Conservation (phyloP, 1,140 invertebrate genomes). For the Tetramorium alpestre region DNA sequence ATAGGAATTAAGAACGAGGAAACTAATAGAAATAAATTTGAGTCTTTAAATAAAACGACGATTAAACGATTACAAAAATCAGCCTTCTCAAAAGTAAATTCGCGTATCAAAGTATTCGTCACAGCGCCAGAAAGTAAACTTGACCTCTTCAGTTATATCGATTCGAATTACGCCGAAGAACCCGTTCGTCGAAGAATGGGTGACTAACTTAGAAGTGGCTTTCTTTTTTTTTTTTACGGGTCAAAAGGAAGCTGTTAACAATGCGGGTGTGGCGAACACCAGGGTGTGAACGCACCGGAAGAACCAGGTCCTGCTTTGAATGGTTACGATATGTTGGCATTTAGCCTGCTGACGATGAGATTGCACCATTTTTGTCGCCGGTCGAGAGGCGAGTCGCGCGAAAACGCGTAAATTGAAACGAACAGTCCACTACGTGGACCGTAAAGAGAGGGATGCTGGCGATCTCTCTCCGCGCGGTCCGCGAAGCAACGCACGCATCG, state of each 20-base stretch:
- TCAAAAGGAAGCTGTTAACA: conserved; percentile 62
- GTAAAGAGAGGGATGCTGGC: conserved; percentile 12
- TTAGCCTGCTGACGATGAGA: conserved; percentile 51
- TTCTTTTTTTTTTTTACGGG: not conserved
- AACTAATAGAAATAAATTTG: conserved; percentile 80
- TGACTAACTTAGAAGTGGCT: conserved; percentile 41
- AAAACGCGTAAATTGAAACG: conserved; percentile 20
- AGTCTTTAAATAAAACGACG: conserved; percentile 80
- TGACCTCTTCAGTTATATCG: conserved; percentile 71
- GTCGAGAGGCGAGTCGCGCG: conserved; percentile 39
- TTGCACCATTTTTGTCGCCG: conserved; percentile 56
- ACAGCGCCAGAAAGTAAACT: conserved; percentile 83
- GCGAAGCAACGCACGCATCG: conserved; percentile 40
- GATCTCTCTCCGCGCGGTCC: not conserved
- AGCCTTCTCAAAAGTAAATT: conserved; percentile 84
- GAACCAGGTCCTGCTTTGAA: conserved; percentile 31
- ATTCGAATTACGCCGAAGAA: conserved; percentile 48
- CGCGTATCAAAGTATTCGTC: conserved; percentile 82
- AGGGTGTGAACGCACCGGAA: conserved; percentile 26
- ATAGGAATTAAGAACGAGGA: conserved; percentile 77
- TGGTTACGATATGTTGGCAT: conserved; percentile 13
- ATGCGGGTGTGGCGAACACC: conserved; percentile 4
- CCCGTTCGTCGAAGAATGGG: conserved; percentile 44
- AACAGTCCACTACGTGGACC: conserved; percentile 7
- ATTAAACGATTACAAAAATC: conserved; percentile 83